Conservation (phyloP, 2,888 invertebrate genomes). For the Gortyna flavago region DNA sequence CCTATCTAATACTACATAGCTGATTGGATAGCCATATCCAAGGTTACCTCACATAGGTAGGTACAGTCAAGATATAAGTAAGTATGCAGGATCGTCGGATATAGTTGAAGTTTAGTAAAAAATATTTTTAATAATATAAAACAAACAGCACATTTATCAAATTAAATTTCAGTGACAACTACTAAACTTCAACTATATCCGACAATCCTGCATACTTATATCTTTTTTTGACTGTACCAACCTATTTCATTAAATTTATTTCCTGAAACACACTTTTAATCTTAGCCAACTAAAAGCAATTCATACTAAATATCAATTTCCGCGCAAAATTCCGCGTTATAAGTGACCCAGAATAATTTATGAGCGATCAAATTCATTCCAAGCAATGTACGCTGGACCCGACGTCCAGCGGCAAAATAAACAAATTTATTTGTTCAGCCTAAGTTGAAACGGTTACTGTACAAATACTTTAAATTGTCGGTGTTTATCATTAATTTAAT, state of each 20-base stretch:
- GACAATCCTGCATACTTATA: too few relatives aligned
- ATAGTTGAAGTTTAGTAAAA: too few relatives aligned
- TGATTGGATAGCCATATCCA: background rate
- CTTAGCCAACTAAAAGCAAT: constrained; percentile 8
- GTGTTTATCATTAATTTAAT: constrained; percentile 70
- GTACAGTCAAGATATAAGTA: too few relatives aligned
- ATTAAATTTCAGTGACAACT: too few relatives aligned
- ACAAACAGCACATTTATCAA: too few relatives aligned
- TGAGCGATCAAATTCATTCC: constrained; percentile 51
- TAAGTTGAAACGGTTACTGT: constrained; percentile 65
- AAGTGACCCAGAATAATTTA: constrained; percentile 45
- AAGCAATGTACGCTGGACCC: constrained; percentile 18
- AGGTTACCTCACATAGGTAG: background rate
- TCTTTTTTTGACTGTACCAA: too few relatives aligned
- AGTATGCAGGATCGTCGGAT: too few relatives aligned
- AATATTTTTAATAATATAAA: too few relatives aligned
- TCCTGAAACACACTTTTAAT: background rate
- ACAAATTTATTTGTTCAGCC: constrained; percentile 41
- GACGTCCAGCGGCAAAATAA: constrained; percentile 16
- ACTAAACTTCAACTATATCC: too few relatives aligned
- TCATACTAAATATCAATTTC: background rate
- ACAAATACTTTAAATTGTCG: constrained; percentile 69
- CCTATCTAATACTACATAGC: too few relatives aligned
- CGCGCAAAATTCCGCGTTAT: constrained; percentile 12
- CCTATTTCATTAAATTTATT: background rate